Percentiles rank a stretch among this genome's conserved stretches.
These are phyloP conservation scores for Pelobates cultripes DNA, from an alignment of 2,797 vertebrate species.

Conservation along the genomic window DNA sequence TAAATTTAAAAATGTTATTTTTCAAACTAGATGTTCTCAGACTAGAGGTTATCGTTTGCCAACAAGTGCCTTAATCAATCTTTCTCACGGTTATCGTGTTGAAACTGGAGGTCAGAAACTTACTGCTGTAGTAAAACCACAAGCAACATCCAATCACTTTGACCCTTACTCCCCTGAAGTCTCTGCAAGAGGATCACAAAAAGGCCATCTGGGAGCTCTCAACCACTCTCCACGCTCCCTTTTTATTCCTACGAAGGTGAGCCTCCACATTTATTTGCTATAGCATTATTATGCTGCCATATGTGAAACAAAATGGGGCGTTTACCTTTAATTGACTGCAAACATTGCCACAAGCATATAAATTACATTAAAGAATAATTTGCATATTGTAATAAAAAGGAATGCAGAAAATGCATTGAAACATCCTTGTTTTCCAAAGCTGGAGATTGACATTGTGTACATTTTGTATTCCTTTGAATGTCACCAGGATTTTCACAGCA, in stretches of 20 bases:
- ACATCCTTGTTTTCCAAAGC: too few species aligned
- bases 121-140: constrained; percentile 92
- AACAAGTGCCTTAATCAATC: constrained; percentile 92
- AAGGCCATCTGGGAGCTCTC: constrained; percentile 79
- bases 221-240: constrained; percentile 92
- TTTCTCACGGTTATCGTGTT: constrained; percentile 85
- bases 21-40: constrained; percentile 77
- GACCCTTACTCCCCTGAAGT: constrained; percentile 60
- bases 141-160: constrained; percentile 76
- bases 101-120: constrained; percentile 87
- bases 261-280: constrained; percentile 6
- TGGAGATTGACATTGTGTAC: too few species aligned
- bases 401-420: too few species aligned
- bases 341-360: too few species aligned
- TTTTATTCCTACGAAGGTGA: constrained; percentile 89
- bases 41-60: constrained; percentile 89
- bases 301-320: too few species aligned
- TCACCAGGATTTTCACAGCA: too few species aligned
- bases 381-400: too few species aligned
- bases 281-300: too few species aligned
- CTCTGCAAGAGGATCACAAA: constrained; percentile 66
- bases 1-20: neutral
- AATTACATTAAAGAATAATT: too few species aligned
- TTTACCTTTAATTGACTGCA: too few species aligned
- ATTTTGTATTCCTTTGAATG: too few species aligned